Evolutionary conservation across 1,140 invertebrate genomes (phyloP).

Genomic region (Thaumatotibia leucotreta): DNA sequence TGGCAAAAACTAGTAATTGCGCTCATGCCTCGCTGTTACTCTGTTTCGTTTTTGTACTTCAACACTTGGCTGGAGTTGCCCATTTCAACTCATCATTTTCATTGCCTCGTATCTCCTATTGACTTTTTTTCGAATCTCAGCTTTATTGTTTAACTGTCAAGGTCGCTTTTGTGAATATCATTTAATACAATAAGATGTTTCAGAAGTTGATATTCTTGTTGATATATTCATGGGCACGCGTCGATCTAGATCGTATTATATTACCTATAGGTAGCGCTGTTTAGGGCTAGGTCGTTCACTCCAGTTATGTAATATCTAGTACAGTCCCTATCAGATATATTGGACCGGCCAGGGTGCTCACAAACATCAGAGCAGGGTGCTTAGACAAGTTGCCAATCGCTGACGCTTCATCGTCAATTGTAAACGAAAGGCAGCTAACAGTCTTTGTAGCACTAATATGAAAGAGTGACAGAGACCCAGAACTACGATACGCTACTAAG

Average conservation of each 20-base stretch:
- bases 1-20: too few relatives aligned
- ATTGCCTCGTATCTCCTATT: neutral
- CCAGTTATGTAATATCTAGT: neutral
- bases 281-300: neutral
- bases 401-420: too few relatives aligned
- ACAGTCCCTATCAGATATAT: neutral
- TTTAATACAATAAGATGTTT: neutral
- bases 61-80: neutral
- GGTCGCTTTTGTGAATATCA: neutral
- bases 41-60: neutral
- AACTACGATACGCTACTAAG: too few relatives aligned
- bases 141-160: neutral
- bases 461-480: too few relatives aligned
- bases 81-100: neutral
- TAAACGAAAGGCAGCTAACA: too few relatives aligned
- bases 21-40: too few relatives aligned
- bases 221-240: neutral
- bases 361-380: neutral
- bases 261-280: neutral
- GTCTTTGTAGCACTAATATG: too few relatives aligned
- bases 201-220: neutral
- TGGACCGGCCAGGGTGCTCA: too few relatives aligned
- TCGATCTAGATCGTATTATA: neutral
- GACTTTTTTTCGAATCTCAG: neutral
- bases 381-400: too few relatives aligned